Conservation (phyloP, 2,797 vertebrate genomes). For the Heteromormyrus szaboi region DNA sequence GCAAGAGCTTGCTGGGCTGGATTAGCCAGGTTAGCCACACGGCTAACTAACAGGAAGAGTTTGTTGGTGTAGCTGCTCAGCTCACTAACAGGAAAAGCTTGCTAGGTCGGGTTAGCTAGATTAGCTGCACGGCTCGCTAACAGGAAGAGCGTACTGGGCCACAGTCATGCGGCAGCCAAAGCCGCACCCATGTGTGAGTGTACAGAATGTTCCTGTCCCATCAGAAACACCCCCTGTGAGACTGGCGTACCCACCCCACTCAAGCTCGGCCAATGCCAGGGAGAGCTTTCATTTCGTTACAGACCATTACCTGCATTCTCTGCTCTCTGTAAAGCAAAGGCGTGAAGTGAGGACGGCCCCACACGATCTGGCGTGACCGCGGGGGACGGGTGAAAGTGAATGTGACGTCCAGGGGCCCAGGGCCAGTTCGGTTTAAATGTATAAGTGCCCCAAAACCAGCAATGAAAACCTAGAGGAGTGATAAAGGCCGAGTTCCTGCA, state of each 20-base stretch:
- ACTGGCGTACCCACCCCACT: constrained; percentile 35
- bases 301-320: constrained; percentile 31
- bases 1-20: background rate
- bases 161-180: background rate
- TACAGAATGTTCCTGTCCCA: constrained; percentile 22
- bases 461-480: background rate
- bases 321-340: background rate
- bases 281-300: constrained; percentile 21
- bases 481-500: constrained; percentile 8
- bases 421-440: background rate
- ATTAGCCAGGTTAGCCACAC: too few relatives aligned
- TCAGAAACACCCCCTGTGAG: constrained; percentile 20
- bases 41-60: too few relatives aligned
- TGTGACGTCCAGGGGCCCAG: background rate
- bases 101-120: too few relatives aligned
- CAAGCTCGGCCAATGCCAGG: constrained; percentile 5
- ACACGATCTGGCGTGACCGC: background rate
- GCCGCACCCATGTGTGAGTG: background rate
- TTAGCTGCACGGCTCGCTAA: background rate
- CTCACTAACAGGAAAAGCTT: background rate
- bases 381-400: background rate
- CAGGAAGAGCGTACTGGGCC: background rate
- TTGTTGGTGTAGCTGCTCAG: background rate
- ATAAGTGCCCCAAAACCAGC: background rate
- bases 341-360: background rate